Conservation (phyloP, 1,140 invertebrate species). For the Drosophila busckii region DNA sequence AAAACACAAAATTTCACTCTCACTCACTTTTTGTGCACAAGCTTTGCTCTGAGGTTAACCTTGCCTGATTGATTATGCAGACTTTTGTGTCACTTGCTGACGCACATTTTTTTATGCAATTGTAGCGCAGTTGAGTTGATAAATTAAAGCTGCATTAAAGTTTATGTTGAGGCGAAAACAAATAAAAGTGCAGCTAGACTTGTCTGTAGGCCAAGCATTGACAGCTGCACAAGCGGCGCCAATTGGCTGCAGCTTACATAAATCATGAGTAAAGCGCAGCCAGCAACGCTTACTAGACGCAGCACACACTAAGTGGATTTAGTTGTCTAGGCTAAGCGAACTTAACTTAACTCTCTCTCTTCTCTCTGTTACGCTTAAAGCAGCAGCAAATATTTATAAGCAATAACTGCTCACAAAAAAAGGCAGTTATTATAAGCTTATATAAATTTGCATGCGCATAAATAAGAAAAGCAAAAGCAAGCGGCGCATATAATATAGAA, state of each 20-base stretch:
- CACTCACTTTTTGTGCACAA: conserved; percentile 26
- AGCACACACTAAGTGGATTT: conserved; percentile 75
- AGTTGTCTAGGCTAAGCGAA: conserved; percentile 40
- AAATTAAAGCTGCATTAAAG: conserved; percentile 20
- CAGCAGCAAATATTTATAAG: conserved; percentile 39
- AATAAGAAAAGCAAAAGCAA: not conserved
- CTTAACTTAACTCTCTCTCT: conserved; percentile 28
- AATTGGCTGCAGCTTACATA: too few species aligned
- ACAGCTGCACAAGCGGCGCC: conserved; percentile 42
- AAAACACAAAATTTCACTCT: too few species aligned
- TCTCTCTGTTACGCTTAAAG: too few species aligned
- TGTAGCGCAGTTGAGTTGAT: conserved; percentile 72
- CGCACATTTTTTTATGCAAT: conserved; percentile 52
- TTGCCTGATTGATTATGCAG: conserved; percentile 73
- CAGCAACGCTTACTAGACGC: conserved; percentile 4
- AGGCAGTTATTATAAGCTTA: conserved; percentile 72
- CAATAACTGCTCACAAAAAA: conserved; percentile 35
- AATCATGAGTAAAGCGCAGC: conserved; percentile 50
- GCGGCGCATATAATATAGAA: not conserved
- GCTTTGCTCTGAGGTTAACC: not conserved
- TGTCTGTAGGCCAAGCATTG: conserved; percentile 52
- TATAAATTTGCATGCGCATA: conserved; percentile 55
- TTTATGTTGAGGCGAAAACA: conserved; percentile 1
- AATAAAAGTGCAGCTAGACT: conserved; percentile 1
- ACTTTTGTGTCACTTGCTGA: conserved; percentile 69